Base-by-base conservation (phyloP, 2,113 vertebrate species). In the Cranoglanis bouderius region DNA sequence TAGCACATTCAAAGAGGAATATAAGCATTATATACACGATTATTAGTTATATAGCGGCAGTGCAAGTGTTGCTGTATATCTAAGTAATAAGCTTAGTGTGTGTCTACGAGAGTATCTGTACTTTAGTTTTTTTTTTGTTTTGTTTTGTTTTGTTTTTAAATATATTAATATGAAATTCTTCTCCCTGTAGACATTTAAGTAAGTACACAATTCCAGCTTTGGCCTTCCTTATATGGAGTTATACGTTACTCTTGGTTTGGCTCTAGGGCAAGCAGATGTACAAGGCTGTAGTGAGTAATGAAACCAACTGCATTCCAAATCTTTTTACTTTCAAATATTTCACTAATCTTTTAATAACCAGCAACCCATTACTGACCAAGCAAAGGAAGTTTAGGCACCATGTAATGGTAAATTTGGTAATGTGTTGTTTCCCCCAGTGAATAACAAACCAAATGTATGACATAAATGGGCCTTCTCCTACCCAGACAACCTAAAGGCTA, bases 131-230 rank as follows among this genome's bases (percentile, higher is more conserved):
- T n/a, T n/a, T n/a, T n/a, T n/a, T n/a, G n/a, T n/a, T n/a, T n/a
- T n/a, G n/a, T n/a, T n/a, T n/a, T n/a, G n/a, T n/a, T n/a, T n/a
- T 13, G 61, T 26, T 67, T 70, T 70, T 16, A 32, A 35, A 32
- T 90, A 84, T 80, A 81, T 89, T 86, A 91, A 93, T 89, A 93
- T 92, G 90, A 88, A 78, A 91, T 87, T 87, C 78, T 88, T 32
- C 40, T 46, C 74, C 57, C 86, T 88, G 53, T 13, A 13, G 63
- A 32, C 12, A 59, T 59, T 59, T 24, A 63, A 63, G 51, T 85
- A 85, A 85, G 77, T 67, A 43, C 8, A 82, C 63, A 74, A 90
- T 59, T 67, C 83, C 83, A 63, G 55, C 53, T 38, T 38, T 24
- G 70, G 70, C 2, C 16, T 3, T 40, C 2, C 7, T 19, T 74